Percentiles rank a stretch among this genome's conserved stretches.
These are phyloP conservation scores for Andricus grossulariae DNA, from an alignment of 1,140 invertebrate genomes.

Conservation along the genomic window DNA sequence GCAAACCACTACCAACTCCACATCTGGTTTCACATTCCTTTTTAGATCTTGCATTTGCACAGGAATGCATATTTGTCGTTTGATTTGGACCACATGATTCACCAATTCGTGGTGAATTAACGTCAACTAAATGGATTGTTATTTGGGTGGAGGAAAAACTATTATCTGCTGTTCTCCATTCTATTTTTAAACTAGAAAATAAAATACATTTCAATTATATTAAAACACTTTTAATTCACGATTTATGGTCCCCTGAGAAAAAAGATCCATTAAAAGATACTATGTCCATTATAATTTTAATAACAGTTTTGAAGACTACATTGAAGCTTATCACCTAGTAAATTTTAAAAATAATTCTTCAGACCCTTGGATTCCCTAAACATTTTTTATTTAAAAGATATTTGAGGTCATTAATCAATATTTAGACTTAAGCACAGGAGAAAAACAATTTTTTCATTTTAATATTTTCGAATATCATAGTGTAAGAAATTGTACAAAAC, in stretches of 20 bases:
- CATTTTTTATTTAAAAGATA: no score
- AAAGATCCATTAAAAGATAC: no score
- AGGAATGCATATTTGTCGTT: slow-evolving; percentile 65
- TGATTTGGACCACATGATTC: slow-evolving; percentile 59
- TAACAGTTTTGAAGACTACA: no score
- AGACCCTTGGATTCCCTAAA: no score
- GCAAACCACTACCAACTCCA: slow-evolving; percentile 75
- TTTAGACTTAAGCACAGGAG: no score
- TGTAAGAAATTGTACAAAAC: slow-evolving; percentile 45
- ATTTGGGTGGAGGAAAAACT: slow-evolving; percentile 68
- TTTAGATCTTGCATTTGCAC: slow-evolving; percentile 73
- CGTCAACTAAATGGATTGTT: slow-evolving; percentile 69
- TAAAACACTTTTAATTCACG: no score
- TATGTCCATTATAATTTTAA: no score
- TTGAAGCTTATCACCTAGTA: no score
- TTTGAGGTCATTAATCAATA: no score
- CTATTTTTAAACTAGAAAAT: slow-evolving; percentile 70
- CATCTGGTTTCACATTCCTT: slow-evolving; percentile 76
- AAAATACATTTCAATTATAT: not conserved
- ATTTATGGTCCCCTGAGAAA: no score
- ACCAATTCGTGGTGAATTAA: slow-evolving; percentile 58
- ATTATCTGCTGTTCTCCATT: slow-evolving; percentile 72
- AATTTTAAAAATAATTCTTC: no score
- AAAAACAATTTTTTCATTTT: no score
- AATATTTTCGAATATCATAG: not conserved